These are phyloP conservation scores for Chloromyia formosa DNA, from an alignment of 2,888 invertebrate species.

Conservation along the genomic window DNA sequence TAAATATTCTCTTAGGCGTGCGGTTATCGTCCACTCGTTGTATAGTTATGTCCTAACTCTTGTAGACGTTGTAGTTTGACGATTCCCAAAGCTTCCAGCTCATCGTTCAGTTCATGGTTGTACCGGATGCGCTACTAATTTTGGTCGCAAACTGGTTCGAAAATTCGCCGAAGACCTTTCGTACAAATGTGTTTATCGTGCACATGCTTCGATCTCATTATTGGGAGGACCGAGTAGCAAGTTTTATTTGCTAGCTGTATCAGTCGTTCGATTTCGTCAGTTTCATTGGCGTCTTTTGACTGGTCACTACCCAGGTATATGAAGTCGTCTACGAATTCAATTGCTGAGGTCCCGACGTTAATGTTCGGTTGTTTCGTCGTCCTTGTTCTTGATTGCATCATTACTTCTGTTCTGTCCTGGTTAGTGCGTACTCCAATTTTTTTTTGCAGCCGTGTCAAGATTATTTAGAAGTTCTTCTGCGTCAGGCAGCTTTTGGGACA, in stretches of 20 bases:
- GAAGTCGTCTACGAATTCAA: background rate
- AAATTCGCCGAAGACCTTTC: too few species aligned
- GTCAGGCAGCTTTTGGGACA: background rate
- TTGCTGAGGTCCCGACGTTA: background rate
- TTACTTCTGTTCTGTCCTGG: background rate
- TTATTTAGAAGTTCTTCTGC: background rate
- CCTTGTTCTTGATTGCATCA: background rate
- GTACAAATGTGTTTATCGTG: too few species aligned
- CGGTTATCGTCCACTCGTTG: too few species aligned
- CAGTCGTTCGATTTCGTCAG: background rate
- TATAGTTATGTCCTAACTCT: too few species aligned
- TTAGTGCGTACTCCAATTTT: background rate
- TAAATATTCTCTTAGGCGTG: too few species aligned
- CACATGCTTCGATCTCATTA: background rate
- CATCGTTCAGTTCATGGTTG: too few species aligned
- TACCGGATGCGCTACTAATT: too few species aligned
- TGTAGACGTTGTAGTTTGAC: too few species aligned
- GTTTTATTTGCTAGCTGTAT: background rate
- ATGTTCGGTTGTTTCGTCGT: background rate
- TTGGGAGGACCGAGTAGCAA: background rate
- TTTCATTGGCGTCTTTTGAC: conserved; percentile 3
- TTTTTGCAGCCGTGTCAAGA: background rate
- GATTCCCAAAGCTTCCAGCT: too few species aligned
- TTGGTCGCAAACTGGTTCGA: too few species aligned
- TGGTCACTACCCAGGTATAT: background rate